A percentile compares a stretch with the other conserved stretches of the same genome.
Evolutionary conservation across 1,140 invertebrate species (phyloP).

Genomic region (Zaprionus kolodkinae): DNA sequence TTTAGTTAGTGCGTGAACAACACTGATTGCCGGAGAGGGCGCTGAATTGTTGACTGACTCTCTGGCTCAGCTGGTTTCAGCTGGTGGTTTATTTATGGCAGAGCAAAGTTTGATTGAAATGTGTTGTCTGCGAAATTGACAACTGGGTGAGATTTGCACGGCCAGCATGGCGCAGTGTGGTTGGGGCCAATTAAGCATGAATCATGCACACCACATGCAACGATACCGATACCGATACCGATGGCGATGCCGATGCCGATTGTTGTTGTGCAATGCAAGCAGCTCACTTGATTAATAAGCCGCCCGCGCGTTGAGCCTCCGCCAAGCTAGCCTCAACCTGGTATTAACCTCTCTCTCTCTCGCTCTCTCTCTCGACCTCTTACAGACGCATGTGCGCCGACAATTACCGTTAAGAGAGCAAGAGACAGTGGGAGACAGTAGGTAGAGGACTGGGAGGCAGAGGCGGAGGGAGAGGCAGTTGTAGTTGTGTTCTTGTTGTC

Average conservation of each 20-base stretch:
- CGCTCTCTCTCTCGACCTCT: conserved; percentile 16
- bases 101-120: conserved; percentile 80
- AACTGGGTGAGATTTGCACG: conserved; percentile 80
- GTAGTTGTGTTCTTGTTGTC: conserved; percentile 54
- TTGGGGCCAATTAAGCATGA: conserved; percentile 73
- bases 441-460: no score
- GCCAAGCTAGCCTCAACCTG: conserved; percentile 18
- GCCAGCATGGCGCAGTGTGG: conserved; percentile 25
- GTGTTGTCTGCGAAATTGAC: conserved; percentile 79
- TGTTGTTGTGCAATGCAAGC: conserved; percentile 47
- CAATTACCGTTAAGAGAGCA: conserved; percentile 63
- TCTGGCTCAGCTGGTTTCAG: conserved; percentile 54
- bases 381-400: conserved; percentile 50
- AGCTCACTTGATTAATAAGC: conserved; percentile 73
- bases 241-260: neutral
- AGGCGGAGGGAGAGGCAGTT: conserved; percentile 21
- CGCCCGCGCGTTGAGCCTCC: conserved; percentile 51
- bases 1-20: neutral
- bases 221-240: conserved; percentile 11
- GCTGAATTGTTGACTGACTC: conserved; percentile 40
- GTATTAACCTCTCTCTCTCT: conserved; percentile 22
- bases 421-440: conserved; percentile 5
- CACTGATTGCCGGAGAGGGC: conserved; percentile 1
- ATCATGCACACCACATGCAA: conserved; percentile 58
- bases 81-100: conserved; percentile 76